Conservation (phyloP, 2,797 vertebrate species). For the Pempheris klunzingeri region DNA sequence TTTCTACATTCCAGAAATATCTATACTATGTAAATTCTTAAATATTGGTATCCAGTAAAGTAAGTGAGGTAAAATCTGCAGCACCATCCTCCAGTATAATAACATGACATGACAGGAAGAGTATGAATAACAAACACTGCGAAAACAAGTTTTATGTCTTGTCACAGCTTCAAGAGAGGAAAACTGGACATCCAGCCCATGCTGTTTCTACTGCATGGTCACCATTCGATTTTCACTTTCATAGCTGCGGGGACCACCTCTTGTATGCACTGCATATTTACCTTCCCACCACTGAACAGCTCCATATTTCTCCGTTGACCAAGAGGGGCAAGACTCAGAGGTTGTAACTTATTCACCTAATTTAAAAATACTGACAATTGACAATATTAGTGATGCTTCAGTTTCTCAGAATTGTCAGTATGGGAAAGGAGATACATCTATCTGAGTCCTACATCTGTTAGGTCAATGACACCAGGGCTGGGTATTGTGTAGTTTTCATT, state of each 20-base stretch:
- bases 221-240: slow-evolving; percentile 19
- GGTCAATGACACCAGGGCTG: neutral
- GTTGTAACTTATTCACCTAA: neutral
- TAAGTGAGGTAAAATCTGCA: neutral
- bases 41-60: neutral
- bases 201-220: slow-evolving; percentile 20
- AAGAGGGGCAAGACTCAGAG: neutral
- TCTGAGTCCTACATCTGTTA: neutral
- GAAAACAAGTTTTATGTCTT: slow-evolving; percentile 11
- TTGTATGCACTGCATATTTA: slow-evolving; percentile 37
- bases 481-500: neutral
- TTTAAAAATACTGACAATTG: slow-evolving; percentile 15
- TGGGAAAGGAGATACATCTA: neutral
- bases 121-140: slow-evolving; percentile 23
- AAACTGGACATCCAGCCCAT: slow-evolving; percentile 7
- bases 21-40: neutral
- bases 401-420: neutral
- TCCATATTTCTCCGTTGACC: slow-evolving; percentile 13
- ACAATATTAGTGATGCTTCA: neutral
- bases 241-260: slow-evolving; percentile 2
- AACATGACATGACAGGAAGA: neutral
- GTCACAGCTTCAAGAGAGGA: slow-evolving; percentile 23
- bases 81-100: slow-evolving; percentile 6
- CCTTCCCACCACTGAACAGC: slow-evolving; percentile 9
- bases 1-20: neutral